Percentiles rank a stretch among this genome's conserved stretches.
These are phyloP conservation scores for Ophion costatus DNA, from an alignment of 2,888 invertebrate genomes.

Conservation along the genomic window DNA sequence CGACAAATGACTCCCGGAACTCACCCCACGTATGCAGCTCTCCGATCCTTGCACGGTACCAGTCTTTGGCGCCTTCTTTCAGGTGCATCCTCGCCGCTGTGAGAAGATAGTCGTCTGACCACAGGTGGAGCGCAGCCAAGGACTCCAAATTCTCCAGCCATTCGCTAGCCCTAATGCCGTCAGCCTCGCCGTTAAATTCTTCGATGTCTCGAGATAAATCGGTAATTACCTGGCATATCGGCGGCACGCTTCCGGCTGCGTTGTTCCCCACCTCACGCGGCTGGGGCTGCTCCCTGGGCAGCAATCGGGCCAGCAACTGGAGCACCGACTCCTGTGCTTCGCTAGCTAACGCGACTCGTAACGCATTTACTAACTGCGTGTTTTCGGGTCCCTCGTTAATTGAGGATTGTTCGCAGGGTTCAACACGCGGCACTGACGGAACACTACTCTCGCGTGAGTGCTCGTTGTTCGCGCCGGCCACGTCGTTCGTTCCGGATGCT, in stretches of 20 bases:
- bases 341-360: too few relatives aligned
- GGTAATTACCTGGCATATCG: constrained; percentile 36
- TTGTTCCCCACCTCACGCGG: too few relatives aligned
- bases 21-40: constrained; percentile 22
- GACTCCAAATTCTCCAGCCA: constrained; percentile 44
- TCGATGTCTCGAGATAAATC: constrained; percentile 36
- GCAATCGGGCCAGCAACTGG: too few relatives aligned
- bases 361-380: too few relatives aligned
- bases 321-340: too few relatives aligned
- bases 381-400: too few relatives aligned
- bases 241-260: background rate
- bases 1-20: constrained; percentile 24
- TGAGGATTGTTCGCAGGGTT: too few relatives aligned
- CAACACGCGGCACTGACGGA: too few relatives aligned
- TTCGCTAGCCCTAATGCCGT: constrained; percentile 30
- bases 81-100: constrained; percentile 28
- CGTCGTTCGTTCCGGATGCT: too few relatives aligned
- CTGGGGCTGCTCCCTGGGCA: too few relatives aligned
- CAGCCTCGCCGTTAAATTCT: constrained; percentile 32
- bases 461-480: too few relatives aligned
- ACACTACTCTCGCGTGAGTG: too few relatives aligned
- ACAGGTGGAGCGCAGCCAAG: constrained; percentile 20
- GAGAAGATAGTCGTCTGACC: constrained; percentile 34
- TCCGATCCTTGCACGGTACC: background rate
- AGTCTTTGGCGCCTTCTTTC: constrained; percentile 23